Conservation (phyloP, 2,888 invertebrate genomes). For the Atethmia centrago region DNA sequence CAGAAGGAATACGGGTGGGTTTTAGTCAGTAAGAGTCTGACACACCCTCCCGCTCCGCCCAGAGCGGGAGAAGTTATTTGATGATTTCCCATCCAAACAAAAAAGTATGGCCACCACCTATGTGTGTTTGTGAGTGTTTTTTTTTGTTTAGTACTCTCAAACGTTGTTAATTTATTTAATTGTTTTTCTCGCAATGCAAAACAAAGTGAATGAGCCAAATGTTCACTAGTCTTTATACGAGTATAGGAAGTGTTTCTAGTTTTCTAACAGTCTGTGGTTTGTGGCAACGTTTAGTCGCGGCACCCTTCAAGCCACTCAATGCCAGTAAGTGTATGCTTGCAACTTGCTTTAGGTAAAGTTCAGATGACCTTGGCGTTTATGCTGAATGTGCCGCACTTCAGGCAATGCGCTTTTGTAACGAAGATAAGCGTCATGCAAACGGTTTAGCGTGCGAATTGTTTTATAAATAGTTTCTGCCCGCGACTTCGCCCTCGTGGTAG, state of each 20-base stretch:
- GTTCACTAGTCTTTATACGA: too few relatives aligned
- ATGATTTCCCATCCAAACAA: too few relatives aligned
- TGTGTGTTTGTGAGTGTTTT: too few relatives aligned
- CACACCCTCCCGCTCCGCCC: too few relatives aligned
- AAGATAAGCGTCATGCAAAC: background rate
- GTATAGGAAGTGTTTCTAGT: background rate
- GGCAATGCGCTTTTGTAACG: slow-evolving; percentile 4
- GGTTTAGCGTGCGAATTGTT: background rate
- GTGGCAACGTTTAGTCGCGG: background rate
- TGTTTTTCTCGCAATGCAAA: background rate
- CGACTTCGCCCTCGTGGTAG: background rate
- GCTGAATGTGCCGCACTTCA: background rate
- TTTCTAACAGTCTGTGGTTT: background rate
- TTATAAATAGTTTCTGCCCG: background rate
- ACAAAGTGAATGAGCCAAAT: background rate
- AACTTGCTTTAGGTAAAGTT: slow-evolving; percentile 36
- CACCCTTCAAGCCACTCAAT: slow-evolving; percentile 4
- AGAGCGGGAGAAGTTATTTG: too few relatives aligned
- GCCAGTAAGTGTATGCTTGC: slow-evolving; percentile 16
- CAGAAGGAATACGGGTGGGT: too few relatives aligned
- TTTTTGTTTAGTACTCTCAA: too few relatives aligned
- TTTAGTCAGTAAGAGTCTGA: too few relatives aligned
- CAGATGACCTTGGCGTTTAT: slow-evolving; percentile 10
- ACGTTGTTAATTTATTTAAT: too few relatives aligned
- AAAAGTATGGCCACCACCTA: too few relatives aligned